These are phyloP conservation scores for Zaprionus davidi DNA, from an alignment of 1,140 invertebrate species.

Conservation along the genomic window DNA sequence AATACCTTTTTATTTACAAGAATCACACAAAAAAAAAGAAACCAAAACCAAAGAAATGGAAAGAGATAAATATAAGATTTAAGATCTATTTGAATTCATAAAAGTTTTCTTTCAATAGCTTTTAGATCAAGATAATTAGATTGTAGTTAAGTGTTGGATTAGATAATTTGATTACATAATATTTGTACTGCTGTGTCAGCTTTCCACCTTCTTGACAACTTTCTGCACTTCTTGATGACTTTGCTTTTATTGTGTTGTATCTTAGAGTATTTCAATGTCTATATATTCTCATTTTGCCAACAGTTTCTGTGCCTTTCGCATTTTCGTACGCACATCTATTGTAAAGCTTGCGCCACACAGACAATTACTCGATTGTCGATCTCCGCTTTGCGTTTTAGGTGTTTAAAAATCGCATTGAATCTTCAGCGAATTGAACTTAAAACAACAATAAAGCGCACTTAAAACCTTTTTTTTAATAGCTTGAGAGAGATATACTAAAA, in stretches of 20 bases:
- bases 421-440: background rate
- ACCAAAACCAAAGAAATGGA: background rate
- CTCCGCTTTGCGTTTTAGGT: background rate
- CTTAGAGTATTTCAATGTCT: background rate
- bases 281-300: slow-evolving; percentile 19
- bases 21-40: background rate
- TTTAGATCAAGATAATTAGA: too few relatives aligned
- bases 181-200: too few relatives aligned
- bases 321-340: slow-evolving; percentile 9
- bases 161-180: too few relatives aligned
- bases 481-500: background rate
- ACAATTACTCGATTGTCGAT: background rate
- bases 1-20: background rate
- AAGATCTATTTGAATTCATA: too few relatives aligned
- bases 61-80: too few relatives aligned
- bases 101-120: too few relatives aligned
- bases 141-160: too few relatives aligned
- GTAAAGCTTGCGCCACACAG: background rate
- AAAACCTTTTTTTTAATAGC: background rate
- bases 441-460: background rate
- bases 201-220: too few relatives aligned
- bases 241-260: background rate
- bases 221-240: too few relatives aligned
- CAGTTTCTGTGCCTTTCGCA: slow-evolving; percentile 28
- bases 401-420: background rate